Evolutionary conservation across 35 echinoderm and acorn worm genomes (phyloP), one percentile per base, ranked within the genome.

Genomic region (Chiridota heheva): DNA sequence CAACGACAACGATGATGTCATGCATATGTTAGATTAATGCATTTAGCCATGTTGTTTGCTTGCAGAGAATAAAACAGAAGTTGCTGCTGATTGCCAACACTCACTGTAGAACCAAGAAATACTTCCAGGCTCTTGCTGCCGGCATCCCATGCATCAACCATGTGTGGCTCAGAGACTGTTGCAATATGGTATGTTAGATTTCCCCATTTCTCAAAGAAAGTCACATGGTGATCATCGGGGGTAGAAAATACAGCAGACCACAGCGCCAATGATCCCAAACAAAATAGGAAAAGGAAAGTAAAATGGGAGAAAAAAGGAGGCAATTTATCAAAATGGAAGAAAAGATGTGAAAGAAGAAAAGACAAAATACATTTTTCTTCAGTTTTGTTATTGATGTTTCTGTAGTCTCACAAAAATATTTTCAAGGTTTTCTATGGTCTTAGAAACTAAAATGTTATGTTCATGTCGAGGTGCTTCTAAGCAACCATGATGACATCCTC

Each of bases 51-150:
- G 4, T 35, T 7, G 4, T 5, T 3, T 35, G 7, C 36, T 69
- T 13, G 12, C 7, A n/a, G n/a, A n/a, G n/a, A n/a, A n/a, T n/a
- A n/a, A 69, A 69, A 46, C 48, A 55, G 36, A 98, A 88, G 15
- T 74, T 91, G 0, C 86, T 77, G 17, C 40, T 98, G 44, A 73
- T 98, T 28, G 73, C 88, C 1, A 90, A 98, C 61, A 82, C 95
- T 5, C 77, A 91, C 31, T 88, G 84, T 36, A 70, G 95, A 16
- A 98, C 95, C 17, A 92, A 88, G 49, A 97, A 98, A 43, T 98
- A 98, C 34, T 77, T 97, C 34, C 68, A 84, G 16, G 89, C 88
- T 10, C 55, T 98, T 15, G 95, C 95, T 34, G 64, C 75, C 0
- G 90, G 81, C 2, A 75, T 92, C 26, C 85, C 88, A 2, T 98